A percentile compares a stretch with the other conserved stretches of the same genome.
Evolutionary conservation across 1,140 invertebrate genomes (phyloP).

Genomic region (silkworm (Bombyx mori)): DNA sequence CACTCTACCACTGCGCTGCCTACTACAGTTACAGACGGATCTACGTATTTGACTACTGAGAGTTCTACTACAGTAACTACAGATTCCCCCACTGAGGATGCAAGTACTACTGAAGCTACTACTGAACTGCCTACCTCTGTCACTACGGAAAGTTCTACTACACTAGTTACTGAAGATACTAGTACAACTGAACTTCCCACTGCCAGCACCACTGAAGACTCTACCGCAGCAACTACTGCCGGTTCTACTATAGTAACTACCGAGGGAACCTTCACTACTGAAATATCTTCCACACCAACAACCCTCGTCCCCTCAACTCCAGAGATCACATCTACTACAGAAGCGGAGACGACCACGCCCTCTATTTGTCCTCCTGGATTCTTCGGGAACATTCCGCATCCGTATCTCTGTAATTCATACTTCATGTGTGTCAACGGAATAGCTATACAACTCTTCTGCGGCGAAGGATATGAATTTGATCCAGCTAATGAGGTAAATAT

Average conservation of each 20-base stretch:
- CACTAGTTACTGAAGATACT: neutral
- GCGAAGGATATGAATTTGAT: slow-evolving; percentile 11
- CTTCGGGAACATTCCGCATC: slow-evolving; percentile 16
- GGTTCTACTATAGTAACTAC: slow-evolving; percentile 1
- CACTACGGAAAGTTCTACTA: neutral
- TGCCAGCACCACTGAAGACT: neutral
- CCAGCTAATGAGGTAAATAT: slow-evolving; percentile 8
- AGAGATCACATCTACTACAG: neutral
- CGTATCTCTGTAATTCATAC: slow-evolving; percentile 16
- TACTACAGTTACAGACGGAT: neutral
- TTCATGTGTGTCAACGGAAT: slow-evolving; percentile 12
- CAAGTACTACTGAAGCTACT: neutral
- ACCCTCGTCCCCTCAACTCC: slow-evolving; percentile 1
- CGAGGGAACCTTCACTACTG: neutral
- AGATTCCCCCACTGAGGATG: no score
- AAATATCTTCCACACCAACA: neutral
- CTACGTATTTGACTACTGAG: neutral
- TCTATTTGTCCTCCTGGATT: slow-evolving; percentile 6
- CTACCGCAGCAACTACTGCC: slow-evolving; percentile 5
- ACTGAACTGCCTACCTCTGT: neutral
- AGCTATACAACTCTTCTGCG: slow-evolving; percentile 15
- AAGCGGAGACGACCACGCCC: neutral
- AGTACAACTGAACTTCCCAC: neutral
- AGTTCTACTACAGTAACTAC: no score
- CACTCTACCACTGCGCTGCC: neutral